These are phyloP conservation scores for Ictalurus furcatus DNA, from an alignment of 2,113 vertebrate species.

Conservation along the genomic window DNA sequence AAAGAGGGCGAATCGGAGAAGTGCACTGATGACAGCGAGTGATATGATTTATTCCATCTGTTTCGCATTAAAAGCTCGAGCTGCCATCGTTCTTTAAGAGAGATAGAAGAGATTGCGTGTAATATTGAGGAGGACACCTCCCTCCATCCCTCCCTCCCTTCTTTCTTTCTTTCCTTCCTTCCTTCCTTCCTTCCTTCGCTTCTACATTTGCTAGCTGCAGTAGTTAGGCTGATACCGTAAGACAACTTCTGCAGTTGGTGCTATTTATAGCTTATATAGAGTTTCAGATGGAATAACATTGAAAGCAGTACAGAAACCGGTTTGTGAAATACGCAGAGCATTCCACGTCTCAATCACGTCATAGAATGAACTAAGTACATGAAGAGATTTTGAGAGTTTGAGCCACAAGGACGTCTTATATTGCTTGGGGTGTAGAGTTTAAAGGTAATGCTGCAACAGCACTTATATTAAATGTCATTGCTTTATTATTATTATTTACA, in stretches of 20 bases:
- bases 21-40: slow-evolving; percentile 58
- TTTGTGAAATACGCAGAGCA: background rate
- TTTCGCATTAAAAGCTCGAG: background rate
- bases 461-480: background rate
- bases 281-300: background rate
- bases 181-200: background rate
- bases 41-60: slow-evolving; percentile 31
- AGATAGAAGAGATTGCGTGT: slow-evolving; percentile 9
- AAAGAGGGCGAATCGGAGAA: slow-evolving; percentile 58
- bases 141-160: slow-evolving; percentile 2
- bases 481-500: background rate
- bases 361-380: slow-evolving; percentile 25
- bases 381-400: slow-evolving; percentile 10
- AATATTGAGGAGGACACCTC: slow-evolving; percentile 43
- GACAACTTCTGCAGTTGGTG: background rate
- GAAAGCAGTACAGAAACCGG: background rate
- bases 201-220: slow-evolving; percentile 25
- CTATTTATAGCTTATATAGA: background rate
- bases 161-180: background rate
- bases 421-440: slow-evolving; percentile 9
- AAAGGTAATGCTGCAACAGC: slow-evolving; percentile 28
- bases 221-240: background rate
- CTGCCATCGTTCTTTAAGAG: background rate
- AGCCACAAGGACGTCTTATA: background rate
- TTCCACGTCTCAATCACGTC: background rate